A percentile compares a stretch with the other conserved stretches of the same genome.
These are phyloP conservation scores for Drosophila tropicalis DNA, from an alignment of 1,140 invertebrate species.

Conservation along the genomic window DNA sequence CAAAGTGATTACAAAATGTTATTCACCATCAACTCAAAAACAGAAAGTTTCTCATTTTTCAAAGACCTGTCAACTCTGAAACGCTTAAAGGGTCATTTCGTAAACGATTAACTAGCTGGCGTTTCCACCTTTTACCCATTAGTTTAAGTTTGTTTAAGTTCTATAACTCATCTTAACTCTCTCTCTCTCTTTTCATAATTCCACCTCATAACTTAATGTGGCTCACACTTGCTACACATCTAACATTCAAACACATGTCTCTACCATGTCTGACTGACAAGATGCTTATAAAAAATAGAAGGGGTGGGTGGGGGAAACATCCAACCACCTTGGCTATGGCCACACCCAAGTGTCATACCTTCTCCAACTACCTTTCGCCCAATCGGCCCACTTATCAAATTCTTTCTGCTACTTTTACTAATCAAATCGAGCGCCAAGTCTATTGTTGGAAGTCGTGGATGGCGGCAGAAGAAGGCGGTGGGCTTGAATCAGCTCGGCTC, in stretches of 20 bases:
- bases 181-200: no score
- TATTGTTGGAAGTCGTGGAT: slow-evolving; percentile 45
- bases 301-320: not conserved
- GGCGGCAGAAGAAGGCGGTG: not conserved
- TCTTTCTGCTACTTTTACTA: slow-evolving; percentile 49
- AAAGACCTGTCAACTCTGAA: no score
- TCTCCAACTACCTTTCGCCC: not conserved
- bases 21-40: no score
- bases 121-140: no score
- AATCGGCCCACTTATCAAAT: slow-evolving; percentile 22
- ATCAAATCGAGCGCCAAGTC: slow-evolving; percentile 70
- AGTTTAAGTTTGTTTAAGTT: no score
- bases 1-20: no score
- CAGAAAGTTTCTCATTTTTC: no score
- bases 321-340: not conserved
- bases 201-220: not conserved
- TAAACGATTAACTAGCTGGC: no score
- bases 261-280: slow-evolving; percentile 36
- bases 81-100: no score
- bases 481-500: slow-evolving; percentile 10
- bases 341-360: no score
- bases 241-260: slow-evolving; percentile 49
- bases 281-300: slow-evolving; percentile 10
- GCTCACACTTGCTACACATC: no score
- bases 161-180: no score